These are phyloP conservation scores for Notospermus geniculatus DNA, from an alignment of 1,140 invertebrate species.

Conservation along the genomic window DNA sequence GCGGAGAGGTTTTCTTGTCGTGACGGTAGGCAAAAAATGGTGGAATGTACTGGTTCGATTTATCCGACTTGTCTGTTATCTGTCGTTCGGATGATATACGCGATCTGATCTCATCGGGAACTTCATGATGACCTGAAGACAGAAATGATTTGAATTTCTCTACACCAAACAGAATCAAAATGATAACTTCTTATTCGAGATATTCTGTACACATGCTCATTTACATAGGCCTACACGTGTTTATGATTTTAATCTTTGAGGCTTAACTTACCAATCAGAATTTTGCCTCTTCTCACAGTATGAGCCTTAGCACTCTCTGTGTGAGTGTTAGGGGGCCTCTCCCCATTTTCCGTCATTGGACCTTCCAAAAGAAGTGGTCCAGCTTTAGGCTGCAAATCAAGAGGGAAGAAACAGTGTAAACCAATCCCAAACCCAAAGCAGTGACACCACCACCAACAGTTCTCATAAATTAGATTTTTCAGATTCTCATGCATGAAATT, in stretches of 20 bases:
- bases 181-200: too few species aligned
- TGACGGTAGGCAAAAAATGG: neutral
- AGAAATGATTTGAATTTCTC: too few species aligned
- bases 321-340: conserved; percentile 6
- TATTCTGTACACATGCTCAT: too few species aligned
- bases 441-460: too few species aligned
- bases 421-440: too few species aligned
- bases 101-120: conserved; percentile 63
- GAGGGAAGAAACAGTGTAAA: too few species aligned
- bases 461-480: too few species aligned
- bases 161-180: too few species aligned
- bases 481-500: too few species aligned
- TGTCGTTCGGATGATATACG: conserved; percentile 56
- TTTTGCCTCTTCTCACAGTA: conserved; percentile 1
- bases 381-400: conserved; percentile 25
- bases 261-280: conserved; percentile 9
- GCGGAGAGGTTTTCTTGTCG: too few species aligned
- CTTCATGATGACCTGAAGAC: conserved; percentile 69
- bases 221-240: neutral
- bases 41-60: conserved; percentile 21
- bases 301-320: conserved; percentile 2
- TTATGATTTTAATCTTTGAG: neutral
- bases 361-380: conserved; percentile 51
- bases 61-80: conserved; percentile 57
- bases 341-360: conserved; percentile 21